Conservation (phyloP, 2,113 vertebrate genomes). For the Apteryx mantelli region DNA sequence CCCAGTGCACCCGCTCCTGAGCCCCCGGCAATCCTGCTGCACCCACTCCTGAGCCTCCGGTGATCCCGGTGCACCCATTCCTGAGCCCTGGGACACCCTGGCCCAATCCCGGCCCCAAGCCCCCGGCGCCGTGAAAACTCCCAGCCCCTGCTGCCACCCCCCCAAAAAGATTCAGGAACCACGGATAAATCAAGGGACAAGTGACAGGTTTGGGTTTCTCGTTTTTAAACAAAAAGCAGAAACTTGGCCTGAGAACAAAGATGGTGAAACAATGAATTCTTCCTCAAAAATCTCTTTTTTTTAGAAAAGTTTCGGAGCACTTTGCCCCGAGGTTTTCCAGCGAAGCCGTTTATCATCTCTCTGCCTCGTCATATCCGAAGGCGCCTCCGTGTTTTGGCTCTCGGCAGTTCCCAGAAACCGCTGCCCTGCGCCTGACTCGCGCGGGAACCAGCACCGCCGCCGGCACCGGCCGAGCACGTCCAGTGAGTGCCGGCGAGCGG, state of each 20-base stretch:
- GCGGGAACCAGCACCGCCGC: no score
- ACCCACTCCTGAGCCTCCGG: no score
- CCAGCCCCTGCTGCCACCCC: no score
- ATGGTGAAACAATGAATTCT: background rate
- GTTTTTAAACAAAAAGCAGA: background rate
- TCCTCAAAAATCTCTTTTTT: fast-evolving
- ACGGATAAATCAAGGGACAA: fast-evolving
- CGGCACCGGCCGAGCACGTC: no score
- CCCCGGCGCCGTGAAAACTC: background rate
- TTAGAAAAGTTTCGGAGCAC: background rate
- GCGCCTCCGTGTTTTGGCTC: fast-evolving
- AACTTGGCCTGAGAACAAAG: background rate
- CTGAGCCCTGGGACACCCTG: no score
- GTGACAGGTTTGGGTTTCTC: fast-evolving
- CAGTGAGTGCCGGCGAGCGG: no score
- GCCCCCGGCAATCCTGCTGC: no score
- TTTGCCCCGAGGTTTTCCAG: background rate
- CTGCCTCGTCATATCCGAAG: background rate
- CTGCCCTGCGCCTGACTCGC: no score
- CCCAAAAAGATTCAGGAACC: background rate
- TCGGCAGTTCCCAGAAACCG: background rate
- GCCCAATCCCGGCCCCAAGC: no score
- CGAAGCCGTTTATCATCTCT: background rate
- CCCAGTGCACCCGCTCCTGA: no score
- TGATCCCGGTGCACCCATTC: no score